Evolutionary conservation across 2,797 vertebrate genomes (phyloP).

Genomic region (Sebastolobus alascanus): DNA sequence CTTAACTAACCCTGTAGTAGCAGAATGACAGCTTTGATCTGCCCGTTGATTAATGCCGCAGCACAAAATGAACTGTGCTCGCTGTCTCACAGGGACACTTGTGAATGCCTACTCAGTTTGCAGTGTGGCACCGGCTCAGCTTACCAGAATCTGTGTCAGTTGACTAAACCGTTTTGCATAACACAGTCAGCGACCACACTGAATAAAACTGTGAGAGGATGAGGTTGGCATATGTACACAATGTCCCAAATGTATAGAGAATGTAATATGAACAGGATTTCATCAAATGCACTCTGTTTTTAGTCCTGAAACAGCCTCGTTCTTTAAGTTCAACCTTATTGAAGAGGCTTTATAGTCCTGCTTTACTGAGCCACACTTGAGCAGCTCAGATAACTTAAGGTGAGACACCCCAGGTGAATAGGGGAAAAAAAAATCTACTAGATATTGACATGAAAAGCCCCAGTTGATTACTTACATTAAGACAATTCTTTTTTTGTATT

Average conservation of each 20-base stretch:
- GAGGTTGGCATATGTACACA: conserved; percentile 18
- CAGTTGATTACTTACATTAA: too few relatives aligned
- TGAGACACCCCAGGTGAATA: too few relatives aligned
- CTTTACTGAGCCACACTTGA: not conserved
- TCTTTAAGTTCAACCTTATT: not conserved
- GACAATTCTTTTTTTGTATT: too few relatives aligned
- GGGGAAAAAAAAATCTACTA: too few relatives aligned
- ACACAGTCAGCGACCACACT: conserved; percentile 49
- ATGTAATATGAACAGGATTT: not conserved
- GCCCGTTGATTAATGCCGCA: conserved; percentile 62
- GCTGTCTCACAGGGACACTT: conserved; percentile 55
- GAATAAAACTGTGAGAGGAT: conserved; percentile 33
- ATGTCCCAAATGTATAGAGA: conserved; percentile 26
- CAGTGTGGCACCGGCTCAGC: conserved; percentile 60
- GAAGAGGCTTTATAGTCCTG: not conserved
- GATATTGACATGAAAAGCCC: too few relatives aligned
- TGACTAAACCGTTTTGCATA: conserved; percentile 75
- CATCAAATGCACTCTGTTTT: not conserved
- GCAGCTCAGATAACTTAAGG: not conserved
- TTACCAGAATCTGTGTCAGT: conserved; percentile 75
- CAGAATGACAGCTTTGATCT: conserved; percentile 51
- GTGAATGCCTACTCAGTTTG: conserved; percentile 64
- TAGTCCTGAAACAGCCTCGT: not conserved
- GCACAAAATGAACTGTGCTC: conserved; percentile 55
- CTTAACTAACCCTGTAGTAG: conserved; percentile 40